These are phyloP conservation scores for Prenolepis imparis DNA, from an alignment of 2,888 invertebrate genomes.

Conservation along the genomic window DNA sequence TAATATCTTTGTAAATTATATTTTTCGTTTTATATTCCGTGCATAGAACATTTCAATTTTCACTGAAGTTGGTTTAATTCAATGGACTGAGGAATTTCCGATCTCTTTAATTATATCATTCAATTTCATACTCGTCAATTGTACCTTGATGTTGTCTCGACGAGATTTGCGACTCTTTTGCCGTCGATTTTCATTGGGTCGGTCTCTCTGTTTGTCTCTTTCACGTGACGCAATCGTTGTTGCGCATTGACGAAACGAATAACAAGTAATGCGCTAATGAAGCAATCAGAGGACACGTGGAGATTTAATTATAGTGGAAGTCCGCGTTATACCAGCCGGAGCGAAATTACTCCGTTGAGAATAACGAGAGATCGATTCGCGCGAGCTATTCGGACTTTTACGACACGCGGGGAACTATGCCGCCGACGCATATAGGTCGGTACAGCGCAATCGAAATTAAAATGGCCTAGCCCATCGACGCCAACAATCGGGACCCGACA, in stretches of 20 bases:
- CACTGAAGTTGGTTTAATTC: neutral
- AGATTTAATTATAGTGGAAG: conserved; percentile 46
- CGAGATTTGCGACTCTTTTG: conserved; percentile 10
- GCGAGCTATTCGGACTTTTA: conserved; percentile 41
- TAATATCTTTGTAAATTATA: neutral
- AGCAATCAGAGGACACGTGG: conserved; percentile 49
- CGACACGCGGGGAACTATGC: conserved; percentile 49
- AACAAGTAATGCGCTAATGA: conserved; percentile 56
- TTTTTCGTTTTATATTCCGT: neutral
- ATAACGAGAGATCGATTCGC: conserved; percentile 45
- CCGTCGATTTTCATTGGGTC: conserved; percentile 14
- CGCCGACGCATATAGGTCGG: conserved; percentile 33
- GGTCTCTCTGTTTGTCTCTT: conserved; percentile 2
- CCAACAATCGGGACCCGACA: conserved; percentile 37
- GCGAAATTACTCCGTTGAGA: conserved; percentile 54
- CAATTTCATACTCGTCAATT: neutral
- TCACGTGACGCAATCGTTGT: conserved; percentile 28
- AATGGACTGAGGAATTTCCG: neutral
- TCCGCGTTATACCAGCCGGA: conserved; percentile 9
- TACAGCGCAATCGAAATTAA: conserved; percentile 60
- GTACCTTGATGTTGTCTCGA: conserved; percentile 10
- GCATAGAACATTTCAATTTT: neutral
- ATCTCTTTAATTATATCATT: conserved; percentile 1
- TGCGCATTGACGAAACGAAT: conserved; percentile 14
- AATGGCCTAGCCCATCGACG: conserved; percentile 64